phyloP scores from a whole-genome alignment of 1,140 invertebrate genomes.

The Sarcophaga peregrina region DNA sequence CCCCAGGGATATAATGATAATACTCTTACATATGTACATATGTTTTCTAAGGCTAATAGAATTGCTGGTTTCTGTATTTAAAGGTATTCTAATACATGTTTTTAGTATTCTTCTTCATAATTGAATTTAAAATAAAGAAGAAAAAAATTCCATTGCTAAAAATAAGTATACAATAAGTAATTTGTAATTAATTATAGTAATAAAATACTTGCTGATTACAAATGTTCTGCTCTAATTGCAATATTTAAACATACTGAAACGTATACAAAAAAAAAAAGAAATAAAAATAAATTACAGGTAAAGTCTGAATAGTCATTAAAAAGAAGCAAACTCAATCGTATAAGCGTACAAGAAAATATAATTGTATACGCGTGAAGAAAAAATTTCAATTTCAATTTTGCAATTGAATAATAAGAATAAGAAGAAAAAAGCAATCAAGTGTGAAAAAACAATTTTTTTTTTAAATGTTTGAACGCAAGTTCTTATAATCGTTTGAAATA shows the following conservation, averaged over 20 bases:
- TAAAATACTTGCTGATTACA: constrained; percentile 38
- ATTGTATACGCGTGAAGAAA: constrained; percentile 37
- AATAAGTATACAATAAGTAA: too few species aligned
- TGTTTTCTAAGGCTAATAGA: too few species aligned
- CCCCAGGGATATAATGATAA: too few species aligned
- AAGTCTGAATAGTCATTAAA: background rate
- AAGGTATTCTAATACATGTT: too few species aligned
- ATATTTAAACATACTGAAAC: background rate
- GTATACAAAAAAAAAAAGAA: background rate
- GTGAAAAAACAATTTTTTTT: background rate
- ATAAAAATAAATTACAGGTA: constrained; percentile 11
- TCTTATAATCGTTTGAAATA: background rate
- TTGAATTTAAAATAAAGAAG: too few species aligned
- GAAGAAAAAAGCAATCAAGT: background rate
- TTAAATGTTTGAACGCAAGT: background rate
- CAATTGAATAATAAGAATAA: background rate
- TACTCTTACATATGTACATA: too few species aligned
- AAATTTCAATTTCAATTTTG: background rate
- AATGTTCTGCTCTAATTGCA: constrained; percentile 39
- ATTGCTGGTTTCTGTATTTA: too few species aligned
- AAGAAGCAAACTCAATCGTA: background rate
- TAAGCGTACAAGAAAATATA: background rate
- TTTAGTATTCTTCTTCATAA: too few species aligned
- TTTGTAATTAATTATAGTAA: constrained; percentile 24
- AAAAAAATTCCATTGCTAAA: too few species aligned